phyloP scores from a whole-genome alignment of 2,113 vertebrate species.

The Sarotherodon lohbergeri region DNA sequence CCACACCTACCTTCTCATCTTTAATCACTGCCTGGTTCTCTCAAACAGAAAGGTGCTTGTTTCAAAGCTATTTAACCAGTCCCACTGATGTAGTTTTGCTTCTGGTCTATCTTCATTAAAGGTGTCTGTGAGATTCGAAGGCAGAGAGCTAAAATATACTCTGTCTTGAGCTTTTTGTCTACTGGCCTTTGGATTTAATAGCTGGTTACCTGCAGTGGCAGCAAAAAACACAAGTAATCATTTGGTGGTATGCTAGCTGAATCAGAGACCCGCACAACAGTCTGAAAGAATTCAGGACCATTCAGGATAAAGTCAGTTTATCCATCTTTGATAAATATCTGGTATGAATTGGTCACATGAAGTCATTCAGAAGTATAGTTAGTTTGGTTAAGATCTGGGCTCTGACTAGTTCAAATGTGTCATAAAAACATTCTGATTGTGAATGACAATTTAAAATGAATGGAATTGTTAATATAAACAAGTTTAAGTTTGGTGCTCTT shows the following conservation, averaged over 20 bases:
- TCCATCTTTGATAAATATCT: no score
- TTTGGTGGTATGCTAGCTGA: no score
- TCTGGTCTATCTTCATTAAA: neutral
- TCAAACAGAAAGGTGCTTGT: rapidly evolving
- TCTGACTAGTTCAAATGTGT: no score
- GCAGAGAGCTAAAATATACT: no score
- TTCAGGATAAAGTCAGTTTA: no score
- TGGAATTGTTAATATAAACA: neutral
- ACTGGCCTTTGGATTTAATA: neutral
- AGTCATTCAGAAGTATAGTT: no score
- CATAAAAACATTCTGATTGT: neutral
- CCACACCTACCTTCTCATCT: neutral
- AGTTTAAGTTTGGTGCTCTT: neutral
- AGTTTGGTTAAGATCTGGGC: no score
- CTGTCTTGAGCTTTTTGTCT: neutral
- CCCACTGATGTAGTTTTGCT: rapidly evolving
- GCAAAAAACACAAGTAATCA: neutral
- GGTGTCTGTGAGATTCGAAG: rapidly evolving
- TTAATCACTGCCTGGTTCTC: neutral
- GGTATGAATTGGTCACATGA: no score
- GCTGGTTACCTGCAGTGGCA: neutral
- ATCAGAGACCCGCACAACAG: no score
- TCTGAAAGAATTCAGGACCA: no score
- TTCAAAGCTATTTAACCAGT: neutral
- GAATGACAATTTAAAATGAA: neutral